Conservation (phyloP, 2,113 vertebrate genomes). For the Edolisoma coerulescens region DNA sequence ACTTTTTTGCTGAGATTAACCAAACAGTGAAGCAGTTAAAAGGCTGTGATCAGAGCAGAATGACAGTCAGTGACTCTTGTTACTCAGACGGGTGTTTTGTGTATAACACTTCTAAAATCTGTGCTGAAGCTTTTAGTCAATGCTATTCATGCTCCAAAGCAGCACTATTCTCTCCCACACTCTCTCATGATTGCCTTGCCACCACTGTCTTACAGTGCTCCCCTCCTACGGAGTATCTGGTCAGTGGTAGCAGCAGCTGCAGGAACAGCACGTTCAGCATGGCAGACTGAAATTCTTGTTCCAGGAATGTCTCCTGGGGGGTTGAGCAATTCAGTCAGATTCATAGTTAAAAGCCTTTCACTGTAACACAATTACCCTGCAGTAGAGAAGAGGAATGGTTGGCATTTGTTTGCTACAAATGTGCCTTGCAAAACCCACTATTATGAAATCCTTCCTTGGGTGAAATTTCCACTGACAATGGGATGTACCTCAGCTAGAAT, state of each 20-base stretch:
- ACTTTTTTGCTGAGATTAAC: background rate
- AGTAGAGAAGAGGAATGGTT: conserved; percentile 16
- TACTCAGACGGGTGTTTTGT: background rate
- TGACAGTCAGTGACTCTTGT: background rate
- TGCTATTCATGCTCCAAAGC: background rate
- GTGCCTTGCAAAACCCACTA: conserved; percentile 11
- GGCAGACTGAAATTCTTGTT: conserved; percentile 66
- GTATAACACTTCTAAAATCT: background rate
- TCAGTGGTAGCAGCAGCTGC: conserved; percentile 52
- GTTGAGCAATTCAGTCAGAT: conserved; percentile 54
- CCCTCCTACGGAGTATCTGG: background rate
- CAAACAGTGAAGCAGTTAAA: background rate
- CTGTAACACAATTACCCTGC: conserved; percentile 47
- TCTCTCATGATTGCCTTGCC: background rate
- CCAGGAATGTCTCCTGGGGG: conserved; percentile 65
- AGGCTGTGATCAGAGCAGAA: background rate
- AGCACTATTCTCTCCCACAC: background rate
- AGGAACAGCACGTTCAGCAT: conserved; percentile 17
- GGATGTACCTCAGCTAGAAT: background rate
- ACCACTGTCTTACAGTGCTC: background rate
- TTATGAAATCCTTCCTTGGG: background rate
- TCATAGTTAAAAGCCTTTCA: conserved; percentile 48
- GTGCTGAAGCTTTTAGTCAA: background rate
- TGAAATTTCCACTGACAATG: conserved; percentile 7
- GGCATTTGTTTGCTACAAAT: conserved; percentile 33